Evolutionary conservation across 1,140 invertebrate species (phyloP).

Genomic region (Pectinophora gossypiella): DNA sequence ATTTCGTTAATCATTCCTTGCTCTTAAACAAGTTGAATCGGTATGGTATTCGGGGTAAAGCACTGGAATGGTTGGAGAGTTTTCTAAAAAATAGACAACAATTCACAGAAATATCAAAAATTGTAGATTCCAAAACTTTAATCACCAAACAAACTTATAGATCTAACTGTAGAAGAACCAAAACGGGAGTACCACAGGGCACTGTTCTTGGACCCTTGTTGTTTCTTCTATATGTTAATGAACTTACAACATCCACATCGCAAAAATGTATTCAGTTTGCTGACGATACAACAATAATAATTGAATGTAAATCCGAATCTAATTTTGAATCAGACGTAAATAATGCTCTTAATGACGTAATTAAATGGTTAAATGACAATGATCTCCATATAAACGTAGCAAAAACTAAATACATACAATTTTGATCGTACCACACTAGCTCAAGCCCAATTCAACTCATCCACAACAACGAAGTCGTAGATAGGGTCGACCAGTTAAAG

Average conservation of each 20-base stretch:
- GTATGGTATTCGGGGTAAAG: background rate
- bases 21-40: background rate
- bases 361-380: background rate
- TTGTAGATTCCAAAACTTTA: constrained; percentile 16
- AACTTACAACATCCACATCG: background rate
- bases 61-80: background rate
- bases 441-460: background rate
- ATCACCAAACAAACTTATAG: background rate
- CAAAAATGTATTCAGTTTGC: background rate
- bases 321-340: background rate
- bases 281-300: background rate
- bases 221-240: constrained; percentile 4
- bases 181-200: constrained; percentile 2
- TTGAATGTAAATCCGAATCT: background rate
- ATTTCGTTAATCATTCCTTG: background rate
- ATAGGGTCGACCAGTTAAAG: background rate
- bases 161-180: background rate
- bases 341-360: background rate
- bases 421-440: background rate
- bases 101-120: constrained; percentile 35
- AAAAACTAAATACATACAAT: background rate
- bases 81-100: background rate
- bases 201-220: constrained; percentile 1
- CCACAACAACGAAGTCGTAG: background rate
- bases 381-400: background rate